phyloP scores from a whole-genome alignment of 2,888 invertebrate species.

The Celastrina argiolus region DNA sequence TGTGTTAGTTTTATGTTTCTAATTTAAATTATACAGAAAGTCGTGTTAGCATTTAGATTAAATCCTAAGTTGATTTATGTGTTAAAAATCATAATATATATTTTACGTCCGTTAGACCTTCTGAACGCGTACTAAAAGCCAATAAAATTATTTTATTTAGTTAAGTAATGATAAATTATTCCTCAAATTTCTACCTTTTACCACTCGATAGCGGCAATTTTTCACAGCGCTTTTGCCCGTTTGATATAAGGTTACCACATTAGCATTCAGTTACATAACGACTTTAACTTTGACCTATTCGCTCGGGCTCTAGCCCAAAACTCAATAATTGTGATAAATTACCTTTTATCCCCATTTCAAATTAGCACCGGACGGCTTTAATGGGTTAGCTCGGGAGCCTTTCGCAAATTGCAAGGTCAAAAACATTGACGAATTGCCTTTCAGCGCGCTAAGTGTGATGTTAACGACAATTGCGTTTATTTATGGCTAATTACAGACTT shows the following conservation, averaged over 20 bases:
- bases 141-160: too few species aligned
- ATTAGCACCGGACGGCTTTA: slow-evolving; percentile 63
- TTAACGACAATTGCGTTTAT: slow-evolving; percentile 18
- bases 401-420: slow-evolving; percentile 42
- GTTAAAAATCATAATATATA: background rate
- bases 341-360: slow-evolving; percentile 53
- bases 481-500: slow-evolving; percentile 9
- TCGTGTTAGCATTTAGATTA: slow-evolving; percentile 10
- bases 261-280: slow-evolving; percentile 17
- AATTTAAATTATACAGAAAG: slow-evolving; percentile 8
- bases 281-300: slow-evolving; percentile 32
- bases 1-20: slow-evolving; percentile 17
- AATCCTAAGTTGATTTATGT: background rate
- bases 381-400: slow-evolving; percentile 59
- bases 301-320: slow-evolving; percentile 40
- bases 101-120: background rate
- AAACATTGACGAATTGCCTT: slow-evolving; percentile 37
- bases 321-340: slow-evolving; percentile 72
- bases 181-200: background rate
- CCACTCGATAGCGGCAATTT: background rate
- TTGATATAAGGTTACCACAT: slow-evolving; percentile 3
- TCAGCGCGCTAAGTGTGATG: slow-evolving; percentile 14
- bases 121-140: background rate
- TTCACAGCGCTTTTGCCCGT: background rate
- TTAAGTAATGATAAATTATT: too few species aligned